Conservation (phyloP, 2,888 invertebrate species). For the Limnephilus marmoratus region DNA sequence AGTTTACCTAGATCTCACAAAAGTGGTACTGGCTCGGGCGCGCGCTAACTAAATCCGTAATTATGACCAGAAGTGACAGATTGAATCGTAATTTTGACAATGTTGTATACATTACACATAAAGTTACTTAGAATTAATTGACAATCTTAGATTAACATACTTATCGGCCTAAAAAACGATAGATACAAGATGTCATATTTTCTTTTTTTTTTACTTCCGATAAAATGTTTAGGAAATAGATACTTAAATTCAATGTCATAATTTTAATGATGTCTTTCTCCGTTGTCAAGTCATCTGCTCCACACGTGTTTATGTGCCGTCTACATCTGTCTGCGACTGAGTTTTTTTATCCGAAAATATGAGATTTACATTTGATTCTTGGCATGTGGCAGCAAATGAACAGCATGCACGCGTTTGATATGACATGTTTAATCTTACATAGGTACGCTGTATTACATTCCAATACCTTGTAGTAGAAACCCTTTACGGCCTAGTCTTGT, state of each 20-base stretch:
- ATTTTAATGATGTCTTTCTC: constrained; percentile 38
- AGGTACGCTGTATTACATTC: neutral
- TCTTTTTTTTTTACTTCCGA: neutral
- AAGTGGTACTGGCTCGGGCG: too few relatives aligned
- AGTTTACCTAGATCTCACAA: too few relatives aligned
- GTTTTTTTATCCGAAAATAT: constrained; percentile 37
- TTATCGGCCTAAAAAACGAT: neutral
- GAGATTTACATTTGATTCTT: constrained; percentile 44
- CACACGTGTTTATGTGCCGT: constrained; percentile 32
- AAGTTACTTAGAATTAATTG: neutral
- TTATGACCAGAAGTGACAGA: neutral
- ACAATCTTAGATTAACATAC: neutral
- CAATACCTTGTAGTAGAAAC: neutral
- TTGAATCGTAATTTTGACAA: neutral
- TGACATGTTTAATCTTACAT: neutral
- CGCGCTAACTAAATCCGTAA: neutral
- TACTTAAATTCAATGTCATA: constrained; percentile 35
- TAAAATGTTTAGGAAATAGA: constrained; percentile 33
- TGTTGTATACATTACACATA: too few relatives aligned
- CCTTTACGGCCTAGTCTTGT: too few relatives aligned
- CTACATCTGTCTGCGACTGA: constrained; percentile 34
- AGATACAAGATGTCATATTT: neutral
- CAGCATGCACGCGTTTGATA: neutral
- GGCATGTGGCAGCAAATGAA: constrained; percentile 43
- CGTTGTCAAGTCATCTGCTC: constrained; percentile 10